Evolutionary conservation across 1,140 invertebrate genomes (phyloP), one percentile per base, ranked within the genome.

Genomic region (Telenomus remus): DNA sequence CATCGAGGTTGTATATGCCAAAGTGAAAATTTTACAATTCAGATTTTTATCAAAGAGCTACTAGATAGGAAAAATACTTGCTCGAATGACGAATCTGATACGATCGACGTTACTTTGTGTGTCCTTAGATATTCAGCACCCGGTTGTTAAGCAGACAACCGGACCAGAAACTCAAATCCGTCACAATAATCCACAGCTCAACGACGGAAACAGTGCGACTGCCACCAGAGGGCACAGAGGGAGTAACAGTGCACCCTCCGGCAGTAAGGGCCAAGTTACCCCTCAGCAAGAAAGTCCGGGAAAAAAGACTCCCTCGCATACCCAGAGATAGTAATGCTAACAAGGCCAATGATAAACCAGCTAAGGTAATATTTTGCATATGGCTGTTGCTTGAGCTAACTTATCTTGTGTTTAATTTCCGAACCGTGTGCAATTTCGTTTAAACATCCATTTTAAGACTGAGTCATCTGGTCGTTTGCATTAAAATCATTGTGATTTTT

Each of bases 141-240:
- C 92, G 92, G 78, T 90, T 94, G 76, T 89, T 95, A 74, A 92
- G 93, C 76, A 95, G 95, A 74, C 91, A 91, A 43, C 91, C 92
- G 78, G 92, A 93, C 82, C 89, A 92, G 85, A 95, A 95, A 86
- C 89, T 94, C 80, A 95, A 94, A 85, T 93, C 93, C 10, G 91
- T 95, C 64, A 95, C 94, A 71, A 95, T 95, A 87, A 94, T 95
- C 78, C 94, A 95, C 90, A 95, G 93, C 82, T 93, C 94, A 70
- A 94, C 94, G 63, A 95, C 94, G 43, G 94, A 95, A 89, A 94
- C 94, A 47, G 94, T 95, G 68, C 91, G 94, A 5, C 85, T 95
- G 68, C 94, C 94, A 0, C 91, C 93, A 68, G 92, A 93, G 68
- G 91, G 91, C 57, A 90, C 92, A 76, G 92, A 91, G 76, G 94